phyloP scores from a whole-genome alignment of 1,140 invertebrate species.

The Mizuhopecten yessoensis region DNA sequence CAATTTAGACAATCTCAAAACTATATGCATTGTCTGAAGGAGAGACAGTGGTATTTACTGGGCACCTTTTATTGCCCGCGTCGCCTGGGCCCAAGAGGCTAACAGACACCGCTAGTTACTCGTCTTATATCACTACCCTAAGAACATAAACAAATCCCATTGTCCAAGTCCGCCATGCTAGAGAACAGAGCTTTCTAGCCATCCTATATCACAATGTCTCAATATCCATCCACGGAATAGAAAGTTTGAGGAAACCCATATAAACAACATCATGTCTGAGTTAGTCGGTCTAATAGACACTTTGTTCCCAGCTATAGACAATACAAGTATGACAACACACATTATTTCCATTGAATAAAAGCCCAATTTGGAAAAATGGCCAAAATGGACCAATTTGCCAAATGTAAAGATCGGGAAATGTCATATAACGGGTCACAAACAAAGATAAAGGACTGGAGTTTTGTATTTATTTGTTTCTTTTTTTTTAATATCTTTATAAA shows the following conservation, averaged over 20 bases:
- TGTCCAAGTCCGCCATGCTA: background rate
- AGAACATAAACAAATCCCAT: background rate
- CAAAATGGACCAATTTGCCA: background rate
- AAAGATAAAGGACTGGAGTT: background rate
- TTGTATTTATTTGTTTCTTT: no score
- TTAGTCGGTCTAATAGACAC: background rate
- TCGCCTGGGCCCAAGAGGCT: background rate
- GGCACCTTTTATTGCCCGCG: background rate
- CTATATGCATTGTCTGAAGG: slow-evolving; percentile 12
- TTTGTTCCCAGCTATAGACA: background rate
- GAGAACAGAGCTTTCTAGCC: background rate
- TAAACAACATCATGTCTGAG: background rate
- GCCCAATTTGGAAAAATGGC: background rate
- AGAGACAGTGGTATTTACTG: background rate
- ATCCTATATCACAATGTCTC: slow-evolving; percentile 17
- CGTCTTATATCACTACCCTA: background rate
- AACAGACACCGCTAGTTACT: slow-evolving; percentile 5
- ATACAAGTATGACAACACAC: background rate
- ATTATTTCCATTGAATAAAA: slow-evolving; percentile 16
- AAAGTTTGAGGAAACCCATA: background rate
- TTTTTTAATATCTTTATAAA: no score
- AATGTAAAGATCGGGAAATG: background rate
- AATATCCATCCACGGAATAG: background rate
- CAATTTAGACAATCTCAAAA: slow-evolving; percentile 35
- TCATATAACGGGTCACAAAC: background rate